Conservation (phyloP, 2,797 vertebrate species). For the Paramormyrops hopkinsi region DNA sequence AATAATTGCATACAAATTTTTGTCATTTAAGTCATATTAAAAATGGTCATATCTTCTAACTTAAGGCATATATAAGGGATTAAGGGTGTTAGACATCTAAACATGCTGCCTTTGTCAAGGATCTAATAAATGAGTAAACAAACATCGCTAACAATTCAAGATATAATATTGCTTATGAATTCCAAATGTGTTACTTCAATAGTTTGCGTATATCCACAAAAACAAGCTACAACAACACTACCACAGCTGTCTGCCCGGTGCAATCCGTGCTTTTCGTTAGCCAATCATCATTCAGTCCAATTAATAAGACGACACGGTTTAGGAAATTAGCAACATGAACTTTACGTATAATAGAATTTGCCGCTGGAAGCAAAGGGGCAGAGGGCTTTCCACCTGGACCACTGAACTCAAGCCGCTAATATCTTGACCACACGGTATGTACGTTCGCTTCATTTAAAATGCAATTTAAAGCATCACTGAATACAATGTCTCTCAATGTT, state of each 20-base stretch:
- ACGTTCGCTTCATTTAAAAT: not conserved
- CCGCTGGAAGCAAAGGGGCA: not conserved
- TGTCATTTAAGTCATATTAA: constrained; percentile 3
- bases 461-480: not conserved
- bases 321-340: not conserved
- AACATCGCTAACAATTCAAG: not conserved
- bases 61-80: not conserved
- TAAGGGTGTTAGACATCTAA: not conserved
- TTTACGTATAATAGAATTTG: not conserved
- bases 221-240: constrained; percentile 8
- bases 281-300: not conserved
- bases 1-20: constrained; percentile 4
- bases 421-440: not conserved
- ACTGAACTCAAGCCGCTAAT: not conserved
- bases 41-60: constrained; percentile 11
- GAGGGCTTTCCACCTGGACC: not conserved
- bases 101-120: not conserved
- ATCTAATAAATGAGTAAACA: not conserved
- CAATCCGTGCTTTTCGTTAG: not conserved
- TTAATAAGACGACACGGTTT: not conserved
- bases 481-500: constrained; percentile 5
- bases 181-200: constrained; percentile 8
- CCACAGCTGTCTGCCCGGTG: constrained; percentile 5
- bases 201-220: constrained; percentile 4
- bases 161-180: constrained; percentile 12